Evolutionary conservation across 2,888 invertebrate species (phyloP), one percentile per base, ranked within the genome.

Genomic region (Ariolimax columbianus): DNA sequence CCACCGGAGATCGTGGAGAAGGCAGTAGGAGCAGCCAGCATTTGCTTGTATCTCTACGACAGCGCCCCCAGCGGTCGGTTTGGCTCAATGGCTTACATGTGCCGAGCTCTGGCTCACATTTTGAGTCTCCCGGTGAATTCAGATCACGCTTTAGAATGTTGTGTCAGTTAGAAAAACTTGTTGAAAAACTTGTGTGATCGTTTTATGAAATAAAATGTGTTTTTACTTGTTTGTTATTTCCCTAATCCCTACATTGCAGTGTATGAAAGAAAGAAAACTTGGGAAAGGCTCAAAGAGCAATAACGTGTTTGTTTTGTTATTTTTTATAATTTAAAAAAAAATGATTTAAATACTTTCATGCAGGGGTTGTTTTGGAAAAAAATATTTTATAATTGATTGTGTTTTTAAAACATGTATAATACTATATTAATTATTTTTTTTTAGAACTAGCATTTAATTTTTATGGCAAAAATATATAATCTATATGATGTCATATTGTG

Each of bases 1-100:
- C 89, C 91, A 11, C 51, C 73, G 26, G 89, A 90, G 40, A 89
- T 90, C n/a, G 89, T 89, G 14, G 87, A 87, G 84, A 75, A 88
- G 33, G 98, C 98, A 94, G 97, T 97, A 82, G 99, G 99, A 82
- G 98, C 98, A 47, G 98, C 98, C 0, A 97, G 97, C 90, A 97
- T 99, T 88, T 99, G 99, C 94, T 97, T 98, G 94, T 98, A 98
- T 94, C 97, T 99, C 94, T 99, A 98, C 94, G 99, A 99, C 95
- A 97, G 97, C 94, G 99, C 99, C 38, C 99, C 99, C 2, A 98
- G 98, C 94, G 99, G 99, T 87, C 97, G 97, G 92, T 98, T 96
- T 94, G 99, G 99, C 88, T 99, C 99, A 77, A 99, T 99, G 97
- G 98, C 98, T 0, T 99, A 99, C 93, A 96, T 99, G 88, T 94